A percentile compares a stretch with the other conserved stretches of the same genome.
phyloP scores from a whole-genome alignment of 2,888 invertebrate species.

The Hecatera dysodea region DNA sequence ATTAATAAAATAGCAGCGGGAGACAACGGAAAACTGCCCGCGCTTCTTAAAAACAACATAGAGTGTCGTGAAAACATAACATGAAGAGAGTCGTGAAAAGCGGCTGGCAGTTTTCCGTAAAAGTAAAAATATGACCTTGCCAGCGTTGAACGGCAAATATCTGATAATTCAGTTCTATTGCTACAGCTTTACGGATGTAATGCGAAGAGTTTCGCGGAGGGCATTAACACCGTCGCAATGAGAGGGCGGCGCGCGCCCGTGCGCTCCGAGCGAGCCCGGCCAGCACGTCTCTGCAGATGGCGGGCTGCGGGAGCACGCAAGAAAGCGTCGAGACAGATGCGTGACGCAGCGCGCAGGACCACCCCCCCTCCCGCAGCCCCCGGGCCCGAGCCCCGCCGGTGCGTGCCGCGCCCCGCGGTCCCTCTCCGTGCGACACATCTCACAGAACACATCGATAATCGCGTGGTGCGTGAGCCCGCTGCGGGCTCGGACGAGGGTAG shows the following conservation, averaged over 20 bases:
- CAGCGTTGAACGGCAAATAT: constrained; percentile 43
- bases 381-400: constrained; percentile 40
- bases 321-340: constrained; percentile 87
- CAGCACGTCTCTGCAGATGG: constrained; percentile 86
- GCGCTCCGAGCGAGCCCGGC: constrained; percentile 65
- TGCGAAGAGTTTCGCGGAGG: constrained; percentile 68
- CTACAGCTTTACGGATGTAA: constrained; percentile 60
- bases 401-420: constrained; percentile 64
- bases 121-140: constrained; percentile 35
- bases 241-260: constrained; percentile 67
- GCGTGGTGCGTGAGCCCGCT: constrained; percentile 86
- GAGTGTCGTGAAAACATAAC: constrained; percentile 26
- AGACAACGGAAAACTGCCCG: background rate
- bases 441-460: constrained; percentile 88
- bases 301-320: constrained; percentile 86
- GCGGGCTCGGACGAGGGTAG: constrained; percentile 73
- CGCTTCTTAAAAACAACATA: too few species aligned
- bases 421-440: constrained; percentile 77
- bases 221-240: constrained; percentile 78
- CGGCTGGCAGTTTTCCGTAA: constrained; percentile 21
- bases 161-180: constrained; percentile 51
- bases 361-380: constrained; percentile 70
- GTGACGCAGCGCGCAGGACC: constrained; percentile 90
- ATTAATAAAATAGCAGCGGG: constrained; percentile 14
- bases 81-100: constrained; percentile 6